A percentile compares a stretch with the other conserved stretches of the same genome.
phyloP scores from a whole-genome alignment of 2,113 vertebrate genomes.

The Pavo muticus region DNA sequence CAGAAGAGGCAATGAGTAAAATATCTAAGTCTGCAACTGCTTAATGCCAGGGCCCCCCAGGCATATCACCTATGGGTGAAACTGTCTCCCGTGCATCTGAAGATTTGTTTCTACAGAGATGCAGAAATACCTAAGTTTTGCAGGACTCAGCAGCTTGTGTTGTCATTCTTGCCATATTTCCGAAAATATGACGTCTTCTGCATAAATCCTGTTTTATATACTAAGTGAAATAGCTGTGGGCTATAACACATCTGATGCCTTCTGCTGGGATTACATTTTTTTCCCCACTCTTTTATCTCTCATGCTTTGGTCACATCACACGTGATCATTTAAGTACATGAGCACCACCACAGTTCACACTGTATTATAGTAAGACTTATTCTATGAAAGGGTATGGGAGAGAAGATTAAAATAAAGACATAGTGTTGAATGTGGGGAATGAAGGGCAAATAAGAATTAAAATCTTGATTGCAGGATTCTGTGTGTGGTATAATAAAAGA shows the following conservation, averaged over 20 bases:
- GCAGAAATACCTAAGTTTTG: not conserved
- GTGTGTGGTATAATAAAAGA: not conserved
- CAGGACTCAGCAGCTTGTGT: not conserved
- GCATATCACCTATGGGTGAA: not conserved
- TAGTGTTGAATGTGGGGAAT: not conserved
- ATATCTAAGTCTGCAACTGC: not conserved
- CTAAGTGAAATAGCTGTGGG: not conserved
- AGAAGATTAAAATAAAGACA: conserved; percentile 28
- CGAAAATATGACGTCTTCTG: not conserved
- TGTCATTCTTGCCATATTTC: not conserved
- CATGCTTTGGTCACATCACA: not conserved
- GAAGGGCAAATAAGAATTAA: not conserved
- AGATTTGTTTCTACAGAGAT: not conserved
- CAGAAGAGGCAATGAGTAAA: not conserved
- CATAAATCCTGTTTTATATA: not conserved
- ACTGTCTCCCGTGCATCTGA: not conserved
- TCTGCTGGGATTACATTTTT: not conserved
- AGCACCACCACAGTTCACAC: not conserved
- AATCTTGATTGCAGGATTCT: not conserved
- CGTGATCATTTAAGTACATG: not conserved
- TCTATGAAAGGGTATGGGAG: not conserved
- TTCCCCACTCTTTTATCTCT: not conserved
- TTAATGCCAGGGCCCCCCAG: not conserved
- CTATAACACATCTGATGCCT: not conserved
- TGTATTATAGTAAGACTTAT: not conserved